Base-by-base conservation (phyloP, 2,888 invertebrate genomes). In the Ptychoptera albimana region DNA sequence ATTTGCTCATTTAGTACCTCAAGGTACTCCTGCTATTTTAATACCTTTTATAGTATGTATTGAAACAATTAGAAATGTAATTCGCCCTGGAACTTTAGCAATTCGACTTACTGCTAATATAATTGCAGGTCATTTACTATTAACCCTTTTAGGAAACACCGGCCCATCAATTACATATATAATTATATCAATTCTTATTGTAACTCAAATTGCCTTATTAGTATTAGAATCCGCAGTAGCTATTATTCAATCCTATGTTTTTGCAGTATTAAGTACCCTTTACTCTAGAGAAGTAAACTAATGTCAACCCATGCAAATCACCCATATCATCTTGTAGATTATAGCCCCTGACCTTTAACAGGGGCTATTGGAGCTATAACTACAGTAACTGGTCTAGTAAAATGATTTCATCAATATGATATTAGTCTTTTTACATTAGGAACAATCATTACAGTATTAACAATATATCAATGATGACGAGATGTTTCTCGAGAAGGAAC, bases 31-130 rank as follows among this genome's bases (percentile, higher is more conserved):
- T 0, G 48, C 54, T 7, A 54, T 73, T 53, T 54, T 82, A 55
- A 79, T 79, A 66, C 76, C 77, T 29, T 80, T 82, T 68, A 78
- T 82, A 70, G 79, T 82, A 8, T 60, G 77, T 63, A 80, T 81
- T 72, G 81, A 82, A 76, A 72, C 75, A 34, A 75, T 79, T 64
- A 82, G 79, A 54, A 80, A 79, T 67, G 53, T 79, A 51, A 80
- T 81, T 62, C 79, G 78, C 10, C 78, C 79, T 0, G 66, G 72
- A 60, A 81, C 81, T 3, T 62, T 82, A 67, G 73, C 77, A 1
- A 72, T 82, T 46, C 80, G 81, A 50, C 57, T 82, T 68, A 72
- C 76, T 6, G 81, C 81, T n/a, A 82, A 82, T 69, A 80, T 82
- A 74, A 79, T 80, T 69, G 78, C 81, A 1, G 80, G 79, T 0